Evolutionary conservation across 37 sponge, comb jelly and placozoan species (phyloP).

Genomic region (Cliona cf. orientalis): DNA sequence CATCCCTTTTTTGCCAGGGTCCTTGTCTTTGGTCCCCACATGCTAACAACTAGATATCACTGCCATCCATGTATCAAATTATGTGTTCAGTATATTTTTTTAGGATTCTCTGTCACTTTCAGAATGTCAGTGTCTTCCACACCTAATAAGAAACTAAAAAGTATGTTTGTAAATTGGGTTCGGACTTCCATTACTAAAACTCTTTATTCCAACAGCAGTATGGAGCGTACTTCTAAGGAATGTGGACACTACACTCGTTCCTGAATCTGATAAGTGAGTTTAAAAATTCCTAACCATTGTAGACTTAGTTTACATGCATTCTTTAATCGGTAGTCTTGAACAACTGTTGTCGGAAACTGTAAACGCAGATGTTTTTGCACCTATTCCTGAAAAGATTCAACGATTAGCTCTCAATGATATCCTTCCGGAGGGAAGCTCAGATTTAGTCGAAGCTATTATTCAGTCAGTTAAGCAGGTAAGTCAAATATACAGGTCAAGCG

Average conservation of each 20-base stretch:
- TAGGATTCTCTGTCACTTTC: too few species aligned
- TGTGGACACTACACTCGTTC: neutral
- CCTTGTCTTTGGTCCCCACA: too few species aligned
- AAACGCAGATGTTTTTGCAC: conserved; percentile 1
- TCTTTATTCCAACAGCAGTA: neutral
- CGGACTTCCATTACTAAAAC: neutral
- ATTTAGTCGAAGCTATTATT: conserved; percentile 1
- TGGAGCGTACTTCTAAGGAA: neutral
- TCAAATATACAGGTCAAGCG: conserved; percentile 1
- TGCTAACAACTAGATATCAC: too few species aligned
- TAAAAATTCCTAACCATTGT: conserved; percentile 1
- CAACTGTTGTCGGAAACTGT: neutral
- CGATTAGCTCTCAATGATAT: neutral
- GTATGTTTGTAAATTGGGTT: neutral
- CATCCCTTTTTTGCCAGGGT: too few species aligned
- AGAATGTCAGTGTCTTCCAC: too few species aligned
- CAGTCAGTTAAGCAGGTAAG: neutral
- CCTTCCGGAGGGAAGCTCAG: neutral
- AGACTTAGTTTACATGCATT: conserved; percentile 1
- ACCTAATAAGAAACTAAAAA: too few species aligned
- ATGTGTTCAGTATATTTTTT: too few species aligned
- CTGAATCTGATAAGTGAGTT: neutral
- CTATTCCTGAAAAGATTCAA: neutral
- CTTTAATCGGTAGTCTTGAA: neutral
- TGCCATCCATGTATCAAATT: too few species aligned